Evolutionary conservation across 2,113 vertebrate genomes (phyloP), one percentile per base, ranked within the genome.

Genomic region (Gymnarchus niloticus): DNA sequence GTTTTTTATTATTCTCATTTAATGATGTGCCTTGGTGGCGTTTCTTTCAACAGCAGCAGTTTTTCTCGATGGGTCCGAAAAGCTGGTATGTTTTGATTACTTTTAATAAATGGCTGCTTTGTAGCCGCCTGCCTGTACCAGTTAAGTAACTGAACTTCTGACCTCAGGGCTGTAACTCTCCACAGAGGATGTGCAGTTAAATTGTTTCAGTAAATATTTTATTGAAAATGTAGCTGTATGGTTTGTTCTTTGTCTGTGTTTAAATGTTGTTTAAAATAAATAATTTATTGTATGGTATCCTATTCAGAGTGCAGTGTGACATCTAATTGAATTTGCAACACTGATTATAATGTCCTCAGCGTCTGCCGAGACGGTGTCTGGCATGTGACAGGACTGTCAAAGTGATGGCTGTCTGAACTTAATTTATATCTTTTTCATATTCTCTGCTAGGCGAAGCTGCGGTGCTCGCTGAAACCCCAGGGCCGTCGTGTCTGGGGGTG

Each of bases 401-500:
- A 19, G n/a, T 82, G 48, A 82, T 28, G n/a, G 49, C 48, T 52
- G n/a, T 56, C 81, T 41, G 8, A 46, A 21, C 28, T 57, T 76
- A 56, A 33, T 86, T 48, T 54, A 54, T 85, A 46, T 41, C 77
- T 86, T 73, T 41, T 73, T 85, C 82, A 41, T 81, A 56, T 41
- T 56, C 77, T 84, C 65, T 83, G 69, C 77, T 78, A 83, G 82
- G 85, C 78, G 49, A 83, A 73, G 44, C 56, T 51, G 78, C n/a
- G n/a, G n/a, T 17, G 61, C 23, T 83, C 81, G 76, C 81, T 83
- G 65, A 83, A 78, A 52, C 52, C 14, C 5, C 33, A 73, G 54
- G 85, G 84, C 61, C 86, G 37, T 81, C n/a, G 8, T 86, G 85
- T 86, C 52, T 51, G 78, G 57, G 65, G 61, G 69, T 88, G 87